phyloP scores from a whole-genome alignment of 1,140 invertebrate genomes.

The Nomia melanderi region DNA sequence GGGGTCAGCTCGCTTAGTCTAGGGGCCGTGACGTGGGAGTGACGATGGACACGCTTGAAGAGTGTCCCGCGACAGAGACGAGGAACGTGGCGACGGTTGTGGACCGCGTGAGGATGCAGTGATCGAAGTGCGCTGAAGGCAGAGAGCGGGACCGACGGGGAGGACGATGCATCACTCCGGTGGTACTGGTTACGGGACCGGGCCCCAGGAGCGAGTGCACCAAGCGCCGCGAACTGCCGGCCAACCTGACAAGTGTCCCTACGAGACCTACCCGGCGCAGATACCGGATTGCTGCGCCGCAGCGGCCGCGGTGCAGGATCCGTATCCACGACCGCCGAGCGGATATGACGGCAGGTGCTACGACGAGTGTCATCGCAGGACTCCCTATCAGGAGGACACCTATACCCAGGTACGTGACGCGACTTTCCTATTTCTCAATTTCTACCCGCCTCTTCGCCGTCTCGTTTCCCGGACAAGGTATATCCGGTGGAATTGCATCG shows the following conservation, averaged over 20 bases:
- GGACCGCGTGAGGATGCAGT: constrained; percentile 51
- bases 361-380: constrained; percentile 77
- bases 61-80: constrained; percentile 45
- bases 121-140: constrained; percentile 38
- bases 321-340: constrained; percentile 76
- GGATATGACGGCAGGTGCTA: constrained; percentile 77
- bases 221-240: constrained; percentile 68
- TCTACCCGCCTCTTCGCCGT: neutral
- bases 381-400: constrained; percentile 76
- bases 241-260: constrained; percentile 76
- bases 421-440: neutral
- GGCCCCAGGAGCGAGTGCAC: constrained; percentile 78
- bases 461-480: neutral
- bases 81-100: constrained; percentile 36
- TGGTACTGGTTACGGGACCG: constrained; percentile 68
- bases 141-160: constrained; percentile 41
- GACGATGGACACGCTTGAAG: constrained; percentile 48
- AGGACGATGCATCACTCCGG: constrained; percentile 59
- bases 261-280: constrained; percentile 75
- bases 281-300: constrained; percentile 79
- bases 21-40: neutral
- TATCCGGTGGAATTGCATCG: neutral
- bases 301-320: constrained; percentile 73
- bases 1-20: too few relatives aligned
- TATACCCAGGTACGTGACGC: constrained; percentile 72